Base-by-base conservation (phyloP, 1,140 invertebrate genomes). In the Anadara kagoshimensis region DNA sequence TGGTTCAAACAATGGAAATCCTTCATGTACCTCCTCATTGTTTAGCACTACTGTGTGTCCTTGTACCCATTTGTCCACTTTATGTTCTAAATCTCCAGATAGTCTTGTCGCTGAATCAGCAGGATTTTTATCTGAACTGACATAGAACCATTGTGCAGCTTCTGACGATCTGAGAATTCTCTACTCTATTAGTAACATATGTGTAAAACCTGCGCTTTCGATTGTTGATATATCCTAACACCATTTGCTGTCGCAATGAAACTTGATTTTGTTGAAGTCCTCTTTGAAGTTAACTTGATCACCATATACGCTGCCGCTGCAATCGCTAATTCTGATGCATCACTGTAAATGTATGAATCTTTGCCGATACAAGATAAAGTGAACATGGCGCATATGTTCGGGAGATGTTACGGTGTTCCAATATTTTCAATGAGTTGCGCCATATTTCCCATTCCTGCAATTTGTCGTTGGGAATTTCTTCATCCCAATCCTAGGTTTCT, bases 281-380 rank as follows among this genome's bases (percentile, higher is more conserved):
- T 36, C 29, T 36, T 70, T 65, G 4, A 75, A 26, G 16, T 75
- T 18, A 41, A 59, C 18, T 63, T 62, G 8, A 69, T n/a, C 41
- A 80, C 69, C 14, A 87, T 57, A 54, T 85, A 86, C n/a, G n/a
- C 75, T 51, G 67, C 66, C 24, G 64, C 66, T 11, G 66, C 49
- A 49, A 78, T 74, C 8, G 67, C 75, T n/a, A 56, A 36, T 47
- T 72, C 57, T 0, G 75, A 77, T 16, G 71, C 75, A 56, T 78
- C 75, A 7, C 29, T 44, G 44, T 64, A 77, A 10, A 76, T 59
- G 51, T 76, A 70, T 12, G 76, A n/a, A 54, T 79, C 64, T 14
- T n/a, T 16, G 24, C 16, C 88, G 84, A 70, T 89, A 86, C 86
- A 88, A 90, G 62, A 75, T 81, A 87, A 5, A 58, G 83, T 80